Evolutionary conservation across 2,797 vertebrate species (phyloP), one percentile per base, ranked within the genome.

Genomic region (Neosilurus mollespiculum): DNA sequence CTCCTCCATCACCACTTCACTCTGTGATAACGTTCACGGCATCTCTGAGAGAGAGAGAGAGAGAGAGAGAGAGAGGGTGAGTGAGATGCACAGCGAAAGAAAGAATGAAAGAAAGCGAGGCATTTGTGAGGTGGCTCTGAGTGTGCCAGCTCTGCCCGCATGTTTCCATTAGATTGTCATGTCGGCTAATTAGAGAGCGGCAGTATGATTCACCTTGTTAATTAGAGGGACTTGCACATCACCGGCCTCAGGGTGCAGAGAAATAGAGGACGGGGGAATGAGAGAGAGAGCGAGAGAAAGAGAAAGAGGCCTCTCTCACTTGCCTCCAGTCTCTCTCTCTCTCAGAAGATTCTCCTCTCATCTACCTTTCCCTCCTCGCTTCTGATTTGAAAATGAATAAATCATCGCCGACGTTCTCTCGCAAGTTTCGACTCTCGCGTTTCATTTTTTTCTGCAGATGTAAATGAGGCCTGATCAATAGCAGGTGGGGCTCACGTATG

Each of bases 141-240:
- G 94, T 93, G 93, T 92, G 89, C 93, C 96, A 95, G 91, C 94
- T 94, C 93, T 92, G 93, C 92, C 95, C 92, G 95, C 94, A 94
- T 95, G 95, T 95, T 97, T 97, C 96, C 94, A 96, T 97, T 96
- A 96, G 95, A 96, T 98, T 97, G 97, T 97, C 97, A 96, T 96
- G 96, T 98, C 97, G 96, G 93, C 97, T 98, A 99, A 99, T 99
- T 99, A 99, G 97, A 96, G 96, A 96, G 95, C 94, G 94, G 95
- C 96, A 93, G 96, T 95, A 95, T 96, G 97, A 97, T 98, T 98
- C 98, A 99, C 98, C 98, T 99, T 98, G 97, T 98, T 99, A 99
- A 99, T 99, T 98, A 99, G 97, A 97, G 96, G 96, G 96, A 97
- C 97, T 97, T 94, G 96, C 96, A 96, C 95, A 96, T 95, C 94